Percentiles rank a stretch among this genome's conserved stretches.
Evolutionary conservation across 2,888 invertebrate genomes (phyloP).

Genomic region (Cheilosia grossa): DNA sequence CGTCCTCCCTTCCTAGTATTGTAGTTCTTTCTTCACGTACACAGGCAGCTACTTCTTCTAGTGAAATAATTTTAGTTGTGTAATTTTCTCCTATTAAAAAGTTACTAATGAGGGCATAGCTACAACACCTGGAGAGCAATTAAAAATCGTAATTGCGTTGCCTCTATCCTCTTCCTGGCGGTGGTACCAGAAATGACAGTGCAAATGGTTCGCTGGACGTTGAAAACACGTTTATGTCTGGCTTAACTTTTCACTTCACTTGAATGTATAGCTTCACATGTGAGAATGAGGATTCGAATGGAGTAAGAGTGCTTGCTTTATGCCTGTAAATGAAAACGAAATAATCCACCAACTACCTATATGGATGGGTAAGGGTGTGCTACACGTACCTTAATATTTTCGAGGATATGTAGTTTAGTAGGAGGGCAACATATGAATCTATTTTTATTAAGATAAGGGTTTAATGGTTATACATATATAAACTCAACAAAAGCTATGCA

Average conservation of each 20-base stretch:
- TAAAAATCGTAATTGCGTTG: conserved; percentile 70
- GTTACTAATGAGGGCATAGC: conserved; percentile 70
- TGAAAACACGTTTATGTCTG: conserved; percentile 61
- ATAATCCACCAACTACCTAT: background rate
- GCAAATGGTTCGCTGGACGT: conserved; percentile 69
- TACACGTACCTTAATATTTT: no score
- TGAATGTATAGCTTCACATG: conserved; percentile 4
- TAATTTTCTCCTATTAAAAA: conserved; percentile 70
- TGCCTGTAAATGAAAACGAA: conserved; percentile 6
- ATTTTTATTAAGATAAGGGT: conserved; percentile 12
- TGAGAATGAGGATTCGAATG: background rate
- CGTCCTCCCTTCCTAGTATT: conserved; percentile 38
- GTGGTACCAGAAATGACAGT: conserved; percentile 29
- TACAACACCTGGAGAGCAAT: conserved; percentile 73
- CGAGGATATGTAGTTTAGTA: no score
- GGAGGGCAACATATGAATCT: background rate
- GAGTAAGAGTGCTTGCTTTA: conserved; percentile 9
- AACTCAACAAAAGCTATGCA: conserved; percentile 50
- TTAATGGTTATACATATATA: conserved; percentile 12
- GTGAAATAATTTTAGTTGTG: conserved; percentile 68
- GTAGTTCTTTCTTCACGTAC: conserved; percentile 48
- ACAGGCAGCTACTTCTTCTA: conserved; percentile 45
- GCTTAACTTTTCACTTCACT: conserved; percentile 47
- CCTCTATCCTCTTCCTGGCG: conserved; percentile 27
- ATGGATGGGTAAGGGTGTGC: no score